Base-by-base conservation (phyloP, 2,113 vertebrate species). In the Lasiurus borealis region DNA sequence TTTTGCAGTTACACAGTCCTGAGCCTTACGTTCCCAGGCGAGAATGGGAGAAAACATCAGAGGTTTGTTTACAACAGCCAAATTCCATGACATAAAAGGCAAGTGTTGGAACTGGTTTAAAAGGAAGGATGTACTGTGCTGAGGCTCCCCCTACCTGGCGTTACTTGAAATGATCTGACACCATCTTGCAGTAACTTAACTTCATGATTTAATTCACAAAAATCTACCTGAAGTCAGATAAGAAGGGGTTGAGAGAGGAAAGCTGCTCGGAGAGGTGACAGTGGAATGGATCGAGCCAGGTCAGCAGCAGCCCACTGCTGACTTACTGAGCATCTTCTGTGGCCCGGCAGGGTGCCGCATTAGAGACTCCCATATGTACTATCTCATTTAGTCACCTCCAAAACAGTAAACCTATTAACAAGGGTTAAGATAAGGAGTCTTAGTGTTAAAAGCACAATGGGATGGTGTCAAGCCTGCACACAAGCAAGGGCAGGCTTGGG, bases 181-280 rank as follows among this genome's bases (percentile, higher is more conserved):
- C 97, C 97, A 98, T 77, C 98, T 98, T 93, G 96, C 97, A 97
- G 98, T 59, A 81, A 95, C 18, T 76, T 93, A 36, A 64, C 88
- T 68, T 93, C 76, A 75, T 69, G 57, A 89, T 85, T 84, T 69
- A 95, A 95, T 83, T 85, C 68, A 83, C 3, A 14, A 72, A 85
- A 77, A 83, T 54, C n/a, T 57, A 77, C 50, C 19, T 15, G 15
- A 83, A 77, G 72, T 31, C 84, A 59, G 23, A 6, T 48, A 34
- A 71, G n/a, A n/a, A n/a, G 18, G 4, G 27, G 2, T 23, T 34
- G 52, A 71, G 36, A 50, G 21, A 80, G 5, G 27, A 66, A 57
- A 18, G 5, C 54, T 66, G 40, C 48, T 84, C 36, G 69, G 54
- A 83, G 25, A 50, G 12, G 62, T 78, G 54, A 50, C 83, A 40